Evolutionary conservation across 2,888 invertebrate genomes (phyloP).

Genomic region (Osmoderma eremita): DNA sequence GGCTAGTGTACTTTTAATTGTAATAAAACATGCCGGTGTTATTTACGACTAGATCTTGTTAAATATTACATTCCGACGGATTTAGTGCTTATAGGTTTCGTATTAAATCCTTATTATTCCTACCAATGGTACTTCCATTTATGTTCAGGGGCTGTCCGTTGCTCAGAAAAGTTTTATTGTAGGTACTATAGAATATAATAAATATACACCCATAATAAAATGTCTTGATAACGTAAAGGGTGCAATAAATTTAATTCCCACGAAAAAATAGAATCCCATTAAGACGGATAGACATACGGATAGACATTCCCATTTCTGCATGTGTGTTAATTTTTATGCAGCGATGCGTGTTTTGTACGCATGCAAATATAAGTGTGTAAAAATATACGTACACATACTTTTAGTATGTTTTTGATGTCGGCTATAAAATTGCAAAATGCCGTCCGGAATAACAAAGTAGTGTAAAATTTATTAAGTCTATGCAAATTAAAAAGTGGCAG

Average conservation of each 20-base stretch:
- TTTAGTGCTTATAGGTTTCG: conserved; percentile 5
- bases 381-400: conserved; percentile 1
- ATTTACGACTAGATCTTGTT: conserved; percentile 10
- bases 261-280: conserved; percentile 23
- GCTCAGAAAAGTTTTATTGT: conserved; percentile 26
- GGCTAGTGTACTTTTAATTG: too few relatives aligned
- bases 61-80: conserved; percentile 4
- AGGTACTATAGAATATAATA: conserved; percentile 26
- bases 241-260: conserved; percentile 21
- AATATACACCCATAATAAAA: conserved; percentile 23
- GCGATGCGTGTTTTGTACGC: conserved; percentile 16
- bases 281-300: conserved; percentile 7
- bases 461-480: conserved; percentile 19
- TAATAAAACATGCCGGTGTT: neutral
- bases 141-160: neutral
- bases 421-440: conserved; percentile 13
- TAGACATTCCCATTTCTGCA: conserved; percentile 16
- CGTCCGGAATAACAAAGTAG: neutral
- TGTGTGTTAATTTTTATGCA: conserved; percentile 16
- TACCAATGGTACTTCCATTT: neutral
- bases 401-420: conserved; percentile 12
- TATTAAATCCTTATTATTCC: conserved; percentile 4
- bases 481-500: conserved; percentile 9
- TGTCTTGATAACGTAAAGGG: conserved; percentile 21
- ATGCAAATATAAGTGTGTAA: conserved; percentile 22